Base-by-base conservation (phyloP, 2,888 invertebrate genomes). In the Selenia dentaria region DNA sequence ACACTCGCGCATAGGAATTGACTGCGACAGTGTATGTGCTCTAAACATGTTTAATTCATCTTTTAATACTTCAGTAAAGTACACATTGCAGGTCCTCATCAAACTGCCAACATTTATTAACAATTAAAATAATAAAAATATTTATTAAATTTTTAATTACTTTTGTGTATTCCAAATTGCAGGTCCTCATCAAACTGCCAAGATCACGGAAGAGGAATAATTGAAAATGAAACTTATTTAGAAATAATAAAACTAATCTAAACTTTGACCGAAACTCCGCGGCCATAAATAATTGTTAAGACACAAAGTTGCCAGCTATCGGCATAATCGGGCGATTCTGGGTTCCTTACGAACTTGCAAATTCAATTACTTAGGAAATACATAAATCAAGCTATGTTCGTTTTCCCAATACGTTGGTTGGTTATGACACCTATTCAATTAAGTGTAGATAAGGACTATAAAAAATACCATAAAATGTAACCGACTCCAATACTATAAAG, bases 341-440 rank as follows among this genome's bases (percentile, higher is more conserved):
- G 41, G 38, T 52, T 54, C 48, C 58, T 54, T 55, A 47, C 52
- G 35, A 62, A 74, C 59, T 78, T 65, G 59, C 56, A 53, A 64
- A 77, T 78, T 80, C 74, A 79, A 81, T 80, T 80, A 77, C 75
- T 73, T 70, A 64, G 66, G 65, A 72, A 72, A 69, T 64, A 72
- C 72, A 79, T 78, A 77, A 79, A 79, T 80, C 79, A 79, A 67
- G 56, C 51, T 59, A 62, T 64, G 72, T 70, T 70, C 54, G 57
- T 51, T 64, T 56, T 42, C 53, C 58, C 67, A 64, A 68, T 64
- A 68, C 58, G 51, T 51, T 54, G 52, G 57, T 57, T 34, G 51
- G 56, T 27, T 13, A 8, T 26, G 34, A 27, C 33, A n/a, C n/a
- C n/a, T n/a, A n/a, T n/a, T n/a, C n/a, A n/a, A n/a, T n/a, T n/a